Conservation (phyloP, 2,797 vertebrate genomes). For the Gouania willdenowi region DNA sequence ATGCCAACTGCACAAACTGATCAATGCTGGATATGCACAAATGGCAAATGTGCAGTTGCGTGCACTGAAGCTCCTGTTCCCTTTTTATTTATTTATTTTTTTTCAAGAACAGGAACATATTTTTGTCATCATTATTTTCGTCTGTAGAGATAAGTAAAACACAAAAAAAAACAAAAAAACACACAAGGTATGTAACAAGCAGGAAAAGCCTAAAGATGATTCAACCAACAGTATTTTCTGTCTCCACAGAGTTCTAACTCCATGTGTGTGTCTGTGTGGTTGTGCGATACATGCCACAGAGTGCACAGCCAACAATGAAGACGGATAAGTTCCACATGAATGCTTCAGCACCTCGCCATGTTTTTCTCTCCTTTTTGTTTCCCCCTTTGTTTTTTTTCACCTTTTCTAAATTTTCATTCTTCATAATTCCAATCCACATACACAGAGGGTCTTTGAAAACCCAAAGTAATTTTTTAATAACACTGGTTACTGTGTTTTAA, state of each 20-base stretch:
- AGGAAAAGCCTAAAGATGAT: too few relatives aligned
- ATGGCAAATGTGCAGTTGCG: conserved; percentile 10
- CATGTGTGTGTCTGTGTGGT: conserved; percentile 15
- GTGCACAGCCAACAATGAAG: conserved; percentile 66
- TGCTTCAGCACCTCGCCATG: conserved; percentile 46
- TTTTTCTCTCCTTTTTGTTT: conserved; percentile 23
- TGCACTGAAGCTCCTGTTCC: neutral
- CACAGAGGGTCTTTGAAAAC: too few relatives aligned
- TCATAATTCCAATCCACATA: too few relatives aligned
- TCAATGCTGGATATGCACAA: conserved; percentile 24
- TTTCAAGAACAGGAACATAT: too few relatives aligned
- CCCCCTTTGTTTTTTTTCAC: conserved; percentile 9
- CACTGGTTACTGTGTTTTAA: too few relatives aligned
- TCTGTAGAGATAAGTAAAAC: conserved; percentile 5
- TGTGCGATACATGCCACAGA: conserved; percentile 57
- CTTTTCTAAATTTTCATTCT: too few relatives aligned
- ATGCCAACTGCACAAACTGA: conserved; percentile 43
- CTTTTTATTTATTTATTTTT: too few relatives aligned
- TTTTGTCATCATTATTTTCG: neutral
- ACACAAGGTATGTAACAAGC: neutral
- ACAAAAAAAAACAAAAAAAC: conserved; percentile 1
- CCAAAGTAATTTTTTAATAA: too few relatives aligned
- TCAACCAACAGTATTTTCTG: too few relatives aligned
- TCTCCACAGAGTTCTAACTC: conserved; percentile 6
- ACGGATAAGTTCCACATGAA: conserved; percentile 68